These are phyloP conservation scores for Carcharodon carcharias DNA, from an alignment of 2,797 vertebrate genomes.

Conservation along the genomic window DNA sequence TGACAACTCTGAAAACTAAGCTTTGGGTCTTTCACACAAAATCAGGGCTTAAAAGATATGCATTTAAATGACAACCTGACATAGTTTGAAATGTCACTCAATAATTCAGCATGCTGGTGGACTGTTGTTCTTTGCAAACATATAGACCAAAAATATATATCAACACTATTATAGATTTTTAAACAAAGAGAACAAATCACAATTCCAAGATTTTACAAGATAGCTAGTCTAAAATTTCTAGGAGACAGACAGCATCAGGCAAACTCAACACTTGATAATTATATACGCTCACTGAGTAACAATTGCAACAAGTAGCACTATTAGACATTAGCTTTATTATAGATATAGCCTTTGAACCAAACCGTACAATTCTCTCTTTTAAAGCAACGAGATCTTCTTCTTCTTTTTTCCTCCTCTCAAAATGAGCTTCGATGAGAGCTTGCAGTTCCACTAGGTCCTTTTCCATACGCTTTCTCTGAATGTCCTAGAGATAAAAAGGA, in stretches of 20 bases:
- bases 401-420: constrained; percentile 65
- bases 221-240: not conserved
- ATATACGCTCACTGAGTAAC: not conserved
- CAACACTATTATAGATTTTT: not conserved
- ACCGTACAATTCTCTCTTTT: constrained; percentile 58
- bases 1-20: not conserved
- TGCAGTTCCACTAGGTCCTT: constrained; percentile 72
- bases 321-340: not conserved
- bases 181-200: not conserved
- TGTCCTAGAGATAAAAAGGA: constrained; percentile 47
- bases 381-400: constrained; percentile 65
- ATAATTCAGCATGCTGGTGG: not conserved
- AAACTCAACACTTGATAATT: not conserved
- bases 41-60: not conserved
- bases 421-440: constrained; percentile 64
- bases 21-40: not conserved
- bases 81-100: not conserved
- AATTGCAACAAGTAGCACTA: not conserved
- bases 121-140: not conserved
- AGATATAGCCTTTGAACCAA: not conserved
- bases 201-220: not conserved
- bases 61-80: not conserved
- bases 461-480: constrained; percentile 67
- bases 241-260: not conserved
- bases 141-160: not conserved